Percentiles rank a stretch among this genome's conserved stretches.
Conservation (phyloP, 2,888 invertebrate genomes). For the Horisme vitalbata region DNA sequence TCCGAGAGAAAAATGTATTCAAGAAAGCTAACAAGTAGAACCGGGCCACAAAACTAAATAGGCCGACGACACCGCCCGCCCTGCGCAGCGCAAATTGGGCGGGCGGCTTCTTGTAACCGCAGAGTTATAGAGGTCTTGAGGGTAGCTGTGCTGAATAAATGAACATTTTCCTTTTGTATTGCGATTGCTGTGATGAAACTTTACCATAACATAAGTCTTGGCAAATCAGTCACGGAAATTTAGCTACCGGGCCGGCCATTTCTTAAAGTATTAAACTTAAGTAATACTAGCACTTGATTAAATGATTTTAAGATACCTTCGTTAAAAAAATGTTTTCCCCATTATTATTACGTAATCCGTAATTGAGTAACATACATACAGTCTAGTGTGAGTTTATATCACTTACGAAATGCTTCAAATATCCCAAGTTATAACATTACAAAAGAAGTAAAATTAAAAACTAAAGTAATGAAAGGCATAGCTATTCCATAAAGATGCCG, state of each 20-base stretch:
- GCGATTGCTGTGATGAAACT: slow-evolving; percentile 41
- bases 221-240: slow-evolving; percentile 23
- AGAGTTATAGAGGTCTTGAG: slow-evolving; percentile 36
- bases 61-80: slow-evolving; percentile 53
- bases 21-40: slow-evolving; percentile 31
- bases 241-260: too few species aligned
- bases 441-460: not conserved
- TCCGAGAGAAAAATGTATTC: slow-evolving; percentile 27
- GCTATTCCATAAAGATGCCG: slow-evolving; percentile 16
- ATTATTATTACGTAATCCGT: too few species aligned
- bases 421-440: not conserved
- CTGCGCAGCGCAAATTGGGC: slow-evolving; percentile 46
- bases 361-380: too few species aligned
- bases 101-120: slow-evolving; percentile 37
- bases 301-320: too few species aligned
- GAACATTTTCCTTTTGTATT: slow-evolving; percentile 42
- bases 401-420: not conserved
- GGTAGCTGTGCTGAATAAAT: slow-evolving; percentile 40
- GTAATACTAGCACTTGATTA: too few species aligned
- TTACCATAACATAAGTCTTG: slow-evolving; percentile 36
- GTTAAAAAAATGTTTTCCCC: too few species aligned
- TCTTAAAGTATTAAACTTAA: too few species aligned
- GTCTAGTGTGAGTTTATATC: too few species aligned
- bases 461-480: slow-evolving; percentile 1
- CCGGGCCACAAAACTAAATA: slow-evolving; percentile 48